phyloP scores from a whole-genome alignment of 2,113 vertebrate genomes.

The Ia io region DNA sequence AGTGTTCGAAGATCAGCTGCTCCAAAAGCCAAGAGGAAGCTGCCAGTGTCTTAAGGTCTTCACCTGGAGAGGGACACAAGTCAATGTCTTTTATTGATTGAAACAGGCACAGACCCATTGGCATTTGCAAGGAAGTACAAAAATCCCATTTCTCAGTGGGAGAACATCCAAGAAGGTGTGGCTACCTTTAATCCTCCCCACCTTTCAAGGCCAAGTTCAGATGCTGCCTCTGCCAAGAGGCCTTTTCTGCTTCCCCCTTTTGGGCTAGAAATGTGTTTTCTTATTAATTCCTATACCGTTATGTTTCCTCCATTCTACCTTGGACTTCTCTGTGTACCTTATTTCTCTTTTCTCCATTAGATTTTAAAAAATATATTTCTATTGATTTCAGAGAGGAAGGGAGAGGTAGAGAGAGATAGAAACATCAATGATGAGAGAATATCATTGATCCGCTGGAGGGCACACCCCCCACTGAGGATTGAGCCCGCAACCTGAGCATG shows the following conservation, averaged over 20 bases:
- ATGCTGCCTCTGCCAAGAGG: background rate
- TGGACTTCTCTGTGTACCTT: background rate
- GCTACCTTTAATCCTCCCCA: background rate
- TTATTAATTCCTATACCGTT: background rate
- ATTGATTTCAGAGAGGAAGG: too few relatives aligned
- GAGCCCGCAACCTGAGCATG: too few relatives aligned
- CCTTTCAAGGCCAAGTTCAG: background rate
- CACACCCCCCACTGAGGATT: too few relatives aligned
- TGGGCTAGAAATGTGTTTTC: background rate
- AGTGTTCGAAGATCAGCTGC: background rate
- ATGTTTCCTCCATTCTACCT: background rate
- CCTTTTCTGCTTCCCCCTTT: background rate
- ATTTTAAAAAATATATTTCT: background rate
- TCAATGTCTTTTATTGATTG: background rate
- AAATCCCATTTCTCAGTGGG: background rate
- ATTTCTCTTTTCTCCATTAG: background rate
- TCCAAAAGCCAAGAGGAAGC: background rate
- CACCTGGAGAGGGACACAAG: background rate
- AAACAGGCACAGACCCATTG: background rate
- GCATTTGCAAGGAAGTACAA: background rate
- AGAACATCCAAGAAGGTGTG: background rate
- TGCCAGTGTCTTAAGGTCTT: background rate
- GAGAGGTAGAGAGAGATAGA: too few relatives aligned
- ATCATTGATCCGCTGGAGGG: too few relatives aligned
- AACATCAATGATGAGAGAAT: too few relatives aligned